A percentile compares a stretch with the other conserved stretches of the same genome.
These are phyloP conservation scores for Rhagonycha lutea DNA, from an alignment of 2,888 invertebrate species.

Conservation along the genomic window DNA sequence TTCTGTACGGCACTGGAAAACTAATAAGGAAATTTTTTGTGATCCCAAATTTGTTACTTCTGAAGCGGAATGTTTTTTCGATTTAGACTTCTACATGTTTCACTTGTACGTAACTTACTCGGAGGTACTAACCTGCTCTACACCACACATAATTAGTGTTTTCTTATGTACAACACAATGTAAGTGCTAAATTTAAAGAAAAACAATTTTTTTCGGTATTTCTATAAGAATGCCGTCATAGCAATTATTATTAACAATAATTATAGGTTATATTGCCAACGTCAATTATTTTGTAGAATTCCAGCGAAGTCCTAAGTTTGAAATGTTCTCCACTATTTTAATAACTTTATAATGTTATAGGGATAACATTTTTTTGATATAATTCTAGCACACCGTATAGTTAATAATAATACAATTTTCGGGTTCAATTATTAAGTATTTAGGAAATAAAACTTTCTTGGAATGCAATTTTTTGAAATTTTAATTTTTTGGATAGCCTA, in stretches of 20 bases:
- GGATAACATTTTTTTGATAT: background rate
- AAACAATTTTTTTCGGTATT: background rate
- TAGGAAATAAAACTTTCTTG: background rate
- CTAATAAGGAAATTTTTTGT: too few relatives aligned
- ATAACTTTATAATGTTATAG: background rate
- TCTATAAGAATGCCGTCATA: background rate
- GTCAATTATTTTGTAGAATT: background rate
- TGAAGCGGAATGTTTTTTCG: too few relatives aligned
- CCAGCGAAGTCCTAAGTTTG: background rate
- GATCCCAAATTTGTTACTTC: too few relatives aligned
- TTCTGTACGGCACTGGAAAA: too few relatives aligned
- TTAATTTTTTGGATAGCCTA: too few relatives aligned
- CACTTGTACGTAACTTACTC: background rate
- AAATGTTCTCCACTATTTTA: background rate
- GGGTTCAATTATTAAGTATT: background rate
- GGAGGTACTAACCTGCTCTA: background rate
- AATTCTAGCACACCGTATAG: background rate
- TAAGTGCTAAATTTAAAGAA: background rate
- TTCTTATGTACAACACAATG: background rate
- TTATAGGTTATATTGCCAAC: background rate
- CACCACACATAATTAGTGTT: background rate
- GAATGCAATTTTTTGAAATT: background rate
- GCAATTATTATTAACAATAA: background rate
- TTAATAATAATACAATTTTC: background rate
- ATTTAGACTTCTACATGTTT: too few relatives aligned